Conservation (phyloP, 1,140 invertebrate species). For the Trypoxylus dichotomus region DNA sequence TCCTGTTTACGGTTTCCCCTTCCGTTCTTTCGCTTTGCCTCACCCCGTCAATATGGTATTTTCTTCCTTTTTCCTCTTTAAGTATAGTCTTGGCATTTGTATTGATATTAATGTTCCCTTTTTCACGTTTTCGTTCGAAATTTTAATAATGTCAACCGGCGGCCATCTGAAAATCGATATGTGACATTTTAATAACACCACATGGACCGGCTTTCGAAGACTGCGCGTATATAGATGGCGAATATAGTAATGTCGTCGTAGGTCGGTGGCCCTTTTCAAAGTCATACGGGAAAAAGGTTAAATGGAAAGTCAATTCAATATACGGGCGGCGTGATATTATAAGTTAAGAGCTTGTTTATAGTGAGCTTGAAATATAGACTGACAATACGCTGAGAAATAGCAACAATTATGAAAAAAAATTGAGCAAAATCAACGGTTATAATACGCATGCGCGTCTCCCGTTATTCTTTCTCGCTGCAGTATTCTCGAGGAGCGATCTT, state of each 20-base stretch:
- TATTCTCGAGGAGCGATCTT: too few species aligned
- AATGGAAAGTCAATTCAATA: neutral
- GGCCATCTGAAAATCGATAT: slow-evolving; percentile 2
- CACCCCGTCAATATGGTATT: too few species aligned
- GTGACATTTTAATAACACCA: slow-evolving; percentile 7
- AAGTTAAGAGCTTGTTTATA: neutral
- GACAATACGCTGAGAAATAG: too few species aligned
- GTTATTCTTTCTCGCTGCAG: too few species aligned
- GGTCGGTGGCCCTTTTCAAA: neutral
- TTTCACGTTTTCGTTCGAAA: slow-evolving; percentile 8
- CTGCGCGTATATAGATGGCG: neutral
- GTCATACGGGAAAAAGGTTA: slow-evolving; percentile 11
- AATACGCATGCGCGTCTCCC: too few species aligned
- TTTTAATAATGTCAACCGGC: slow-evolving; percentile 13
- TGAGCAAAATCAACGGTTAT: too few species aligned
- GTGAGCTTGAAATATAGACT: neutral
- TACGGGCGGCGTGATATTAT: neutral
- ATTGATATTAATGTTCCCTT: slow-evolving; percentile 16
- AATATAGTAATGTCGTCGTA: neutral
- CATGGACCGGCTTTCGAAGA: neutral
- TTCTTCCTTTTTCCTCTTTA: neutral
- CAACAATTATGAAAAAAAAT: too few species aligned
- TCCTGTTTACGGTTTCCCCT: too few species aligned
- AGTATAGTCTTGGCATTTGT: slow-evolving; percentile 9
- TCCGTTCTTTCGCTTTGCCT: too few species aligned